Evolutionary conservation across 2,113 vertebrate species (phyloP).

Genomic region (Oxyruncus cristatus): DNA sequence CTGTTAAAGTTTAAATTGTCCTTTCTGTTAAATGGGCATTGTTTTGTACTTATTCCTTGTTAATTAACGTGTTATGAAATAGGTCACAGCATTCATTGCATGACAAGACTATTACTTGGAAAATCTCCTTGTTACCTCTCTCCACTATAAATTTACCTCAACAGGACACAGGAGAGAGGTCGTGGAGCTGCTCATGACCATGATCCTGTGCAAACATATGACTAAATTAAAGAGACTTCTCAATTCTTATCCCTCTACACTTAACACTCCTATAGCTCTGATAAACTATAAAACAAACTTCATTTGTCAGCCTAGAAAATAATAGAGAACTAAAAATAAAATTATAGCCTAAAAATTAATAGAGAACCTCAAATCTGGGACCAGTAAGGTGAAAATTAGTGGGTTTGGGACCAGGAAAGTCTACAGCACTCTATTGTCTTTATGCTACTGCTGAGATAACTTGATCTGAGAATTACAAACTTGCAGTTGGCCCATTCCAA

Average conservation of each 20-base stretch:
- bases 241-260: not conserved
- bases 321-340: not conserved
- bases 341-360: not conserved
- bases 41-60: not conserved
- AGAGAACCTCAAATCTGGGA: not conserved
- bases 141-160: not conserved
- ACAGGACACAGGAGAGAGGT: not conserved
- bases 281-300: not conserved
- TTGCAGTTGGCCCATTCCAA: not conserved
- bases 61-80: not conserved
- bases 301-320: not conserved
- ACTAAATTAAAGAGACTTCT: not conserved
- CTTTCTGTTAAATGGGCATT: not conserved
- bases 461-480: not conserved
- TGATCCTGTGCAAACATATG: not conserved
- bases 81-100: not conserved
- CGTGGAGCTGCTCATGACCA: not conserved
- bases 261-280: not conserved
- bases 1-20: conserved; percentile 3
- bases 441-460: not conserved
- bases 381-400: not conserved
- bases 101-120: not conserved
- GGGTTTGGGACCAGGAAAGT: not conserved
- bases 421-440: not conserved
- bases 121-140: not conserved